These are phyloP conservation scores for Lemur catta DNA, from an alignment of 2,797 vertebrate species.

Conservation along the genomic window DNA sequence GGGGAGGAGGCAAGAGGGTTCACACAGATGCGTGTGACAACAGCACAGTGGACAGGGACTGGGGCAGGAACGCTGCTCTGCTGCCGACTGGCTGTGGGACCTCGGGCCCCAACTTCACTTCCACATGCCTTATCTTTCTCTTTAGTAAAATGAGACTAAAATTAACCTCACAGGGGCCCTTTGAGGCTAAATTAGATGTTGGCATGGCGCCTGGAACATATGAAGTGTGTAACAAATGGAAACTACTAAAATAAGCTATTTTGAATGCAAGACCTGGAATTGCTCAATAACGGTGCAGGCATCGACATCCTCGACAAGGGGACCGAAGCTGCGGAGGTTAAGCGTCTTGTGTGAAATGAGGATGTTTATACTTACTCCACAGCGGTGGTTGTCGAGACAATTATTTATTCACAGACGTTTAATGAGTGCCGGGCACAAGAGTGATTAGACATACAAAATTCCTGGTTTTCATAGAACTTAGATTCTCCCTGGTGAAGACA, in stretches of 20 bases:
- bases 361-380: not conserved
- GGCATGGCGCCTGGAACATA: not conserved
- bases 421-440: no score
- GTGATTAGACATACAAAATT: not conserved
- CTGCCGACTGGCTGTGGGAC: not conserved
- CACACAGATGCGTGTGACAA: accelerated
- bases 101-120: not conserved
- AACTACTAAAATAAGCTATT: not conserved
- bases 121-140: not conserved
- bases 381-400: not conserved
- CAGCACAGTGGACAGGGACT: no score
- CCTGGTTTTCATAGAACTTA: not conserved
- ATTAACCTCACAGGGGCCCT: not conserved
- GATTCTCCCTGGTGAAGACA: not conserved
- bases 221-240: not conserved
- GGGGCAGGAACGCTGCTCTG: accelerated
- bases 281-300: no score
- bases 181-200: not conserved
- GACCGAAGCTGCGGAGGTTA: not conserved
- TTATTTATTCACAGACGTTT: not conserved
- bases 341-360: not conserved
- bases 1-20: not conserved
- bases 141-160: not conserved
- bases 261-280: not conserved
- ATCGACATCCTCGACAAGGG: not conserved